Base-by-base conservation (phyloP, 2,113 vertebrate species). In the Neotragus moschatus region DNA sequence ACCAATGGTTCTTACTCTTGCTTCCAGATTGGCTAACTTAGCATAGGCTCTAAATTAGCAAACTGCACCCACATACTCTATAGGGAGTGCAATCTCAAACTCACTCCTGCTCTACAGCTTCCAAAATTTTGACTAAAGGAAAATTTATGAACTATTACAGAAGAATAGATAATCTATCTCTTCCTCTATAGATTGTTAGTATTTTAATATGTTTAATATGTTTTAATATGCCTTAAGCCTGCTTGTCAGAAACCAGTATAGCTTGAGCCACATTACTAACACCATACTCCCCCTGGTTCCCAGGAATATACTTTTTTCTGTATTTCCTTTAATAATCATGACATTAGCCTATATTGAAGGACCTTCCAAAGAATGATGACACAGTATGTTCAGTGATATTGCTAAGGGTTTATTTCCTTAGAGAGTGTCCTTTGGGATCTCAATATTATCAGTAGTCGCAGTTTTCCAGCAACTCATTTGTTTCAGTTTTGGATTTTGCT, bases 341-440 rank as follows among this genome's bases (percentile, higher is more conserved):
- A 43, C 25, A 88, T 45, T 49, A 51, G 36, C 14, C 95, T 88
- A 63, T 79, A 80, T 43, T 66, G 53, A 95, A 97, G 63, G 70
- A 80, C 16, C 75, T 58, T 90, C 84, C 30, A n/a, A 58, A 84
- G n/a, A 92, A 95, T 92, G 8, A 49, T 39, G 45, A 90, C 92
- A 51, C 43, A 43, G 47, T 80, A 33, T 47, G 28, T 85, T 82
- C 85, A 94, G 92, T 92, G 84, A 85, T 97, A 82, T 30, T 93
- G 49, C 30, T 66, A 7, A 80, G 55, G 15, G 15, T 47, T 94
- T 28, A 84, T 95, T 97, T 92, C 43, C 84, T 97, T 81, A 86
- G 91, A 90, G 36, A 91, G 30, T 75, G 45, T 84, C 10, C n/a
- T 97, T 88, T 92, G 53, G 82, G 55, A 25, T 63, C 53, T 80